Base-by-base conservation (phyloP, 2,113 vertebrate genomes). In the Fukomys damarensis region DNA sequence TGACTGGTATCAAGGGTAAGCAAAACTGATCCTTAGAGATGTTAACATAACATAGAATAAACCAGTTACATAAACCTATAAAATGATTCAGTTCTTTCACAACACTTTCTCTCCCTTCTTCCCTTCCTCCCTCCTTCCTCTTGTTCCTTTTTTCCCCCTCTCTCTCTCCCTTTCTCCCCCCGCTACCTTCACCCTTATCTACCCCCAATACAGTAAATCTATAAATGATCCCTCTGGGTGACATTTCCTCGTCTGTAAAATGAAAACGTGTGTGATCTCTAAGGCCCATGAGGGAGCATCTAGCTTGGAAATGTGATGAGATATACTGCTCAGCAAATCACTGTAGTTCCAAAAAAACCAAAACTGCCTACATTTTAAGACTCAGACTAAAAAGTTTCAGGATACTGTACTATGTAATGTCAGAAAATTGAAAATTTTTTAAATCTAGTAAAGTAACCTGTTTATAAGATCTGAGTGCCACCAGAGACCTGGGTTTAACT, bases 1-100 rank as follows among this genome's bases (percentile, higher is more conserved):
- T 95, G 86, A 80, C 17, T 80, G 89, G 10, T 87, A 54, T 82
- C 96, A 96, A 96, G 86, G 87, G 65, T 95, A 79, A 87, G 81
- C 85, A 79, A 74, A 96, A 94, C 43, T 26, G 49, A 91, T 93
- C 66, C 66, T 86, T 70, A 54, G 84, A 91, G 89, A 96, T 92
- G 58, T 74, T 93, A 76, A 70, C 63, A 74, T 85, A 96, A 93
- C 43, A 35, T n/a, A 70, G 68, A 91, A 72, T 77, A 92, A 86
- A 59, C 24, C 52, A 61, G 38, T 84, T 96, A 79, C 20, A 54
- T 94, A 86, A 92, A 95, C 87, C 43, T 41, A 22, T 80, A 63
- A 89, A 77, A 93, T 56, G n/a, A 94, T 38, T 13, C 1, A 66
- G 46, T 7, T 74, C 49, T 89, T 89, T 76, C 43, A 59, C 17